phyloP scores from a whole-genome alignment of 2,113 vertebrate genomes.

The Neoarius graeffei region DNA sequence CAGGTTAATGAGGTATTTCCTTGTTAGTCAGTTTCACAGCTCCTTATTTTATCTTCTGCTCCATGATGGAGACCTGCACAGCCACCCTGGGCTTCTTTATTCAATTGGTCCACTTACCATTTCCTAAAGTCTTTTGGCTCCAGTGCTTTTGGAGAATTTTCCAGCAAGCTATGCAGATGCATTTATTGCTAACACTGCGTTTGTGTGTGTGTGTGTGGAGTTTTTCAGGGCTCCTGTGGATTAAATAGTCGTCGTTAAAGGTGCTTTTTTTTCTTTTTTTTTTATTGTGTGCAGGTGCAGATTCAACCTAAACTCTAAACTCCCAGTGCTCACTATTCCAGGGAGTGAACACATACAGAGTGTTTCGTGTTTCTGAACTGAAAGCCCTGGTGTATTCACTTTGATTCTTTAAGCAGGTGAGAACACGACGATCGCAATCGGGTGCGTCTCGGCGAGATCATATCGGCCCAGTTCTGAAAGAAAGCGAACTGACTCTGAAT shows the following conservation, averaged over 20 bases:
- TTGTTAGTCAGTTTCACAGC: constrained; percentile 9
- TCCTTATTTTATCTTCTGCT: background rate
- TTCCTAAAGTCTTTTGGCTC: background rate
- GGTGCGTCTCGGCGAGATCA: background rate
- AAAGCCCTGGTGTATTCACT: background rate
- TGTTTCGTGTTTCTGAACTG: background rate
- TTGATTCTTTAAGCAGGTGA: background rate
- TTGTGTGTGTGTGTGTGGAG: background rate
- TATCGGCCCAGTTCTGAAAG: background rate
- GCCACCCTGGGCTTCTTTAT: background rate
- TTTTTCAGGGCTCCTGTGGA: background rate
- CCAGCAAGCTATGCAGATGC: background rate
- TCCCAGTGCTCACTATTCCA: background rate
- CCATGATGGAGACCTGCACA: background rate
- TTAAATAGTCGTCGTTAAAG: background rate
- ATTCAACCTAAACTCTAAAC: background rate
- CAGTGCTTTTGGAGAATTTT: background rate
- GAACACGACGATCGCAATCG: background rate
- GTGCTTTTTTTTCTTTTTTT: background rate
- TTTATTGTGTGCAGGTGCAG: background rate
- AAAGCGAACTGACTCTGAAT: background rate
- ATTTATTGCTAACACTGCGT: background rate
- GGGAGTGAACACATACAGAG: background rate
- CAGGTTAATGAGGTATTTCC: constrained; percentile 12
- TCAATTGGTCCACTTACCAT: background rate